A percentile compares a stretch with the other conserved stretches of the same genome.
These are phyloP conservation scores for Diarsia rubi DNA, from an alignment of 2,888 invertebrate genomes.

Conservation along the genomic window DNA sequence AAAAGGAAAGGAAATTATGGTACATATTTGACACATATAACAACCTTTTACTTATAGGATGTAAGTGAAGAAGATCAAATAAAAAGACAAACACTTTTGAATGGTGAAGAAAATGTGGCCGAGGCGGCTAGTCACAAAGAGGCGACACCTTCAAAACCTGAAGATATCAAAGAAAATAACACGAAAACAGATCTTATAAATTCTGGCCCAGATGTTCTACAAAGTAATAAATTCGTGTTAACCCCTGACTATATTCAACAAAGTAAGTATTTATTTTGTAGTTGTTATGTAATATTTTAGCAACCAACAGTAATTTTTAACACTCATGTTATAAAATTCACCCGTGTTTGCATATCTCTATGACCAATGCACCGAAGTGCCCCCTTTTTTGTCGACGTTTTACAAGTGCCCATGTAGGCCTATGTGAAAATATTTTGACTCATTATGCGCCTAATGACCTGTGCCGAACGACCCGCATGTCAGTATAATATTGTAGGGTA, in stretches of 20 bases:
- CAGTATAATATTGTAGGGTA: too few species aligned
- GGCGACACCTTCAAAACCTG: constrained; percentile 83
- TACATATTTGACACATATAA: constrained; percentile 64
- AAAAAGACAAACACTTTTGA: constrained; percentile 82
- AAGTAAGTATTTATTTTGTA: constrained; percentile 92
- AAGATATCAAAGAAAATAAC: constrained; percentile 83
- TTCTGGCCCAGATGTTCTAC: constrained; percentile 76
- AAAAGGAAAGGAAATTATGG: constrained; percentile 33
- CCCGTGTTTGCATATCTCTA: too few species aligned
- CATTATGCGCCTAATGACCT: too few species aligned
- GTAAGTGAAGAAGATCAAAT: constrained; percentile 81
- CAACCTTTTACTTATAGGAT: constrained; percentile 82
- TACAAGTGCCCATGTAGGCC: too few species aligned
- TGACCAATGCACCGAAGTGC: too few species aligned
- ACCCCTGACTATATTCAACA: constrained; percentile 98
- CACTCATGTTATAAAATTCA: not conserved
- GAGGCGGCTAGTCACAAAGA: constrained; percentile 84
- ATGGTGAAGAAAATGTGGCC: constrained; percentile 86
- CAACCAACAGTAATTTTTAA: not conserved
- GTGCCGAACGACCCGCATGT: too few species aligned
- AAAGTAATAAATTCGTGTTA: constrained; percentile 93
- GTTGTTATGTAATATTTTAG: not conserved
- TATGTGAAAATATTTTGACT: too few species aligned
- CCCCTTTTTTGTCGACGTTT: too few species aligned
- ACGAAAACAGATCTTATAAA: constrained; percentile 86